A percentile compares a stretch with the other conserved stretches of the same genome.
Conservation (phyloP, 2,888 invertebrate species). For the Caenorhabditis sulstoni region DNA sequence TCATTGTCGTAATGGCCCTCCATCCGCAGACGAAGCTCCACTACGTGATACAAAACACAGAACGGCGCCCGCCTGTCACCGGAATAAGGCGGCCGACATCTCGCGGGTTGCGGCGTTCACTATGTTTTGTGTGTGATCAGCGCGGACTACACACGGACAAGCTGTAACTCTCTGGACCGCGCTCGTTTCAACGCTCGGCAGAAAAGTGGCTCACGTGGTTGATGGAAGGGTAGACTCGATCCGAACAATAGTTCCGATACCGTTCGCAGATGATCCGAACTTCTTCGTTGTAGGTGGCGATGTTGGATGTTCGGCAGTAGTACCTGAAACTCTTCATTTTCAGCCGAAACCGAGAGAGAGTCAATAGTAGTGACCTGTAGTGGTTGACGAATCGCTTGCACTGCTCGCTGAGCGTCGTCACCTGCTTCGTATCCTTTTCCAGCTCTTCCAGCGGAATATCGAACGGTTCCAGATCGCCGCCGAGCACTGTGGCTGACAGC, state of each 20-base stretch:
- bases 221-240: slow-evolving; percentile 72
- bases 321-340: slow-evolving; percentile 58
- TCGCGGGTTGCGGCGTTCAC: no score
- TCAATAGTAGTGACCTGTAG: slow-evolving; percentile 57
- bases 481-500: slow-evolving; percentile 55
- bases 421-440: slow-evolving; percentile 71
- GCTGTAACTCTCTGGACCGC: no score
- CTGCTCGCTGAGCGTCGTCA: slow-evolving; percentile 74
- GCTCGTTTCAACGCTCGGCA: no score
- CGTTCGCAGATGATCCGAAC: slow-evolving; percentile 77
- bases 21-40: no score
- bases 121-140: no score
- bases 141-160: no score
- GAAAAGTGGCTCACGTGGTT: slow-evolving; percentile 74
- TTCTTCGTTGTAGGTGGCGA: slow-evolving; percentile 76
- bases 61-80: no score
- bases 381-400: slow-evolving; percentile 73
- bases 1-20: no score
- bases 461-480: slow-evolving; percentile 71
- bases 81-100: no score
- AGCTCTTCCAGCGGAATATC: slow-evolving; percentile 72
- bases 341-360: no score
- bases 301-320: slow-evolving; percentile 75
- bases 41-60: no score
- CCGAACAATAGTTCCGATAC: slow-evolving; percentile 73